Evolutionary conservation across 1,140 invertebrate genomes (phyloP).

Genomic region (Panulirus ornatus): DNA sequence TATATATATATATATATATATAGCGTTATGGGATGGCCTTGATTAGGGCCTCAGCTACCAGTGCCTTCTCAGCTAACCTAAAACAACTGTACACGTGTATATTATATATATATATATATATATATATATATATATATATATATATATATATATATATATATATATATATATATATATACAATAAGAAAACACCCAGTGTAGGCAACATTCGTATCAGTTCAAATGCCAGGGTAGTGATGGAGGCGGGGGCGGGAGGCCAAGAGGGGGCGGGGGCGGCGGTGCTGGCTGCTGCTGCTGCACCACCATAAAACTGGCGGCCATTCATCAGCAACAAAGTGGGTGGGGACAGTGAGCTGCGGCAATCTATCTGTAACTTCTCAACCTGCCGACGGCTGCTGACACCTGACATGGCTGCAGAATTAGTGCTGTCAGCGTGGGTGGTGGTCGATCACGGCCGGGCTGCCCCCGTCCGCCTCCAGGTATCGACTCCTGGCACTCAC

Average conservation of each 20-base stretch:
- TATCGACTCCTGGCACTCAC: slow-evolving; percentile 8
- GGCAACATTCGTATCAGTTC: too few relatives aligned
- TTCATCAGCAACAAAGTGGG: slow-evolving; percentile 26
- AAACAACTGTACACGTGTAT: too few relatives aligned
- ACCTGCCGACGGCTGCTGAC: slow-evolving; percentile 26
- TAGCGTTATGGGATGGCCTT: too few relatives aligned
- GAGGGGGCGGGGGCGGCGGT: not conserved
- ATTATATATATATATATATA: not conserved
- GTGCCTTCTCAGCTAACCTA: too few relatives aligned
- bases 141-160: too few relatives aligned
- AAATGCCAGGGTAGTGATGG: not conserved
- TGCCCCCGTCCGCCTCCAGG: not conserved
- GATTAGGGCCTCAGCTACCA: too few relatives aligned
- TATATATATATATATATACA: too few relatives aligned
- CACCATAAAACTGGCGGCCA: not conserved
- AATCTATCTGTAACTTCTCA: slow-evolving; percentile 42
- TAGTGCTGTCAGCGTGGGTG: slow-evolving; percentile 44
- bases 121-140: not conserved
- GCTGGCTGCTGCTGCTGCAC: too few relatives aligned
- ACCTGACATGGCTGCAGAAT: slow-evolving; percentile 50
- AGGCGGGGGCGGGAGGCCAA: not conserved
- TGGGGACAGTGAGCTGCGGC: not conserved
- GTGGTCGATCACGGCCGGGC: slow-evolving; percentile 24
- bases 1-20: too few relatives aligned
- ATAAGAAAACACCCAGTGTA: too few relatives aligned